phyloP scores from a whole-genome alignment of 2,888 invertebrate species.

The Dryocosmus kuriphilus region DNA sequence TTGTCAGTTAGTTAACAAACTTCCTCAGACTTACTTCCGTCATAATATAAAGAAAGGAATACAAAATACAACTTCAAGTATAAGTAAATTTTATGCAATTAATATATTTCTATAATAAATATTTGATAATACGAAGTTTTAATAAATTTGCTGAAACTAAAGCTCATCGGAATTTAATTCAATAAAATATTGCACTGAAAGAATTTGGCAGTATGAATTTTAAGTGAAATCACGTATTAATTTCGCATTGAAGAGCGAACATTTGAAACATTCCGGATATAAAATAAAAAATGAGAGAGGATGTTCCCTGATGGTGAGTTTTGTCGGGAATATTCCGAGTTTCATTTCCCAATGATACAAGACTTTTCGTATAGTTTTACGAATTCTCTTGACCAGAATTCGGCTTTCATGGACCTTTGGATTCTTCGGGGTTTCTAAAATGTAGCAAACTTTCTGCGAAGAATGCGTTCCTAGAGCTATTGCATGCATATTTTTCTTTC shows the following conservation, averaged over 20 bases:
- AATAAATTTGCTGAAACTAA: too few relatives aligned
- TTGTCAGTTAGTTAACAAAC: background rate
- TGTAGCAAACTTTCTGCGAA: constrained; percentile 22
- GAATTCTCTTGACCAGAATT: constrained; percentile 37
- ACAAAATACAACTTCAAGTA: background rate
- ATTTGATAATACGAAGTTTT: too few relatives aligned
- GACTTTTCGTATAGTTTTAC: constrained; percentile 21
- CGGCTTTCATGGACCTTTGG: background rate
- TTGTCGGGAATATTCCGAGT: background rate
- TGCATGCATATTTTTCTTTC: constrained; percentile 13
- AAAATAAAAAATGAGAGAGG: background rate
- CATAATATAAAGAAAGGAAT: background rate
- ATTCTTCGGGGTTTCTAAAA: constrained; percentile 20
- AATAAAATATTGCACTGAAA: background rate
- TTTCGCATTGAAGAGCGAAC: background rate
- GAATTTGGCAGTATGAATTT: background rate
- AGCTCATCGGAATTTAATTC: too few relatives aligned
- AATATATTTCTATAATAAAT: too few relatives aligned
- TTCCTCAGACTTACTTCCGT: background rate
- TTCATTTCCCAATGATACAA: background rate
- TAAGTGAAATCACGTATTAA: background rate
- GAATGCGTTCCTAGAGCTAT: constrained; percentile 13
- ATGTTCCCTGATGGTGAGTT: background rate
- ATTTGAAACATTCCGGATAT: background rate
- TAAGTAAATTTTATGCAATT: too few relatives aligned